These are phyloP conservation scores for Amazona vittata DNA, from an alignment of 2,113 vertebrate species.

Conservation along the genomic window DNA sequence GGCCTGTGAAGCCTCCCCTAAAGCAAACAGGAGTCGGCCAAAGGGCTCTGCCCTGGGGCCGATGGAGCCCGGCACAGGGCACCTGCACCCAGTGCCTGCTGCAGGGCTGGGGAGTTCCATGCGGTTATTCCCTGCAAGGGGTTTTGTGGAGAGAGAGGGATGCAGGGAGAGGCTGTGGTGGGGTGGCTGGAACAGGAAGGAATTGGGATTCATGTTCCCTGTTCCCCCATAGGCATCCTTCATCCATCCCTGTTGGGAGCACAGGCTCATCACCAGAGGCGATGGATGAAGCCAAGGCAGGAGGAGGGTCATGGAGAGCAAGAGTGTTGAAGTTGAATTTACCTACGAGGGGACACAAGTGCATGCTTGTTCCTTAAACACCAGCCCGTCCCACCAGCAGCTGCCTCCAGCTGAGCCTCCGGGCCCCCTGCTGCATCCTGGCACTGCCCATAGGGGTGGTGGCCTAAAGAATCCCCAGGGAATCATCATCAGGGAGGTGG, in stretches of 20 bases:
- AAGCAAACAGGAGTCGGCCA: background rate
- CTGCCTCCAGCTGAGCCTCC: background rate
- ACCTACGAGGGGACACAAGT: background rate
- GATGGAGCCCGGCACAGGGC: background rate
- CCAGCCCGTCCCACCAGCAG: background rate
- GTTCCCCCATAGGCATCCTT: background rate
- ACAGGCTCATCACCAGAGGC: too few species aligned
- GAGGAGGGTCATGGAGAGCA: background rate
- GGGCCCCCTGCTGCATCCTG: fast-evolving
- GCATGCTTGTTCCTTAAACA: background rate
- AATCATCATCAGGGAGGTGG: fast-evolving
- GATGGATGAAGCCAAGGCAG: background rate
- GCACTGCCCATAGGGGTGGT: background rate
- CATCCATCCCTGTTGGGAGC: background rate
- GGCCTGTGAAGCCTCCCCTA: background rate
- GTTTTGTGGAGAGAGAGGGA: background rate
- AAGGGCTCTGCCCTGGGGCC: background rate
- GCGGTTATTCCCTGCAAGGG: background rate
- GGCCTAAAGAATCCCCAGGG: background rate
- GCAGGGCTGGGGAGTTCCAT: background rate
- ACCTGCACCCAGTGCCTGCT: background rate
- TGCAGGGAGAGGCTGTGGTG: background rate
- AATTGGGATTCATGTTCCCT: fast-evolving
- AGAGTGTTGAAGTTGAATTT: background rate
- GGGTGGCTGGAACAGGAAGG: background rate